phyloP scores from a whole-genome alignment of 2,888 invertebrate species.

The Alviniconcha strummeri region DNA sequence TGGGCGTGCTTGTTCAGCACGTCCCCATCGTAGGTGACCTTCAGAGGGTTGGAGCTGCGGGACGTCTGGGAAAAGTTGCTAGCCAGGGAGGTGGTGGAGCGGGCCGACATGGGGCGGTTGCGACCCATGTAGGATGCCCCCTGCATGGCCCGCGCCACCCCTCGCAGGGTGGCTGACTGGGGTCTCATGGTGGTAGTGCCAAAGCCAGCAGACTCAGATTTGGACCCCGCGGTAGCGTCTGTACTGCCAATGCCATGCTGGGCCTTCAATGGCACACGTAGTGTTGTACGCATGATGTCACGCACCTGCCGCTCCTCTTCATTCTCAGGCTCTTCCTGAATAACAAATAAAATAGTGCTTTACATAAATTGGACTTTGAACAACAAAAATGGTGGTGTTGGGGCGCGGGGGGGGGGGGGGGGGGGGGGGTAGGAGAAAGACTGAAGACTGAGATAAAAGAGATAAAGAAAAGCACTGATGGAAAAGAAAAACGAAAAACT shows the following conservation, averaged over 20 bases:
- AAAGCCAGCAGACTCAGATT: neutral
- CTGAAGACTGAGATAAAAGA: too few species aligned
- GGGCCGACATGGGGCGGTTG: slow-evolving; percentile 35
- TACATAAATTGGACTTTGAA: neutral
- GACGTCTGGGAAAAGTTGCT: slow-evolving; percentile 47
- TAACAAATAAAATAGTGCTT: slow-evolving; percentile 29
- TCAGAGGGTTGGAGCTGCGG: slow-evolving; percentile 38
- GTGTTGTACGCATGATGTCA: slow-evolving; percentile 61
- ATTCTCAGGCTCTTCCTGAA: slow-evolving; percentile 58
- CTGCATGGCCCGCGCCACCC: slow-evolving; percentile 17
- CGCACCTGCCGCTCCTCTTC: slow-evolving; percentile 60
- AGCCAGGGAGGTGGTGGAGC: slow-evolving; percentile 48
- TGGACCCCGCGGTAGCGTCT: slow-evolving; percentile 43
- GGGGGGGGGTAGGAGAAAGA: neutral
- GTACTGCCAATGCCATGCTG: slow-evolving; percentile 36
- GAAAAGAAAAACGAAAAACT: too few species aligned
- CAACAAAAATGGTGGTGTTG: neutral
- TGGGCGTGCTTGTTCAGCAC: slow-evolving; percentile 64
- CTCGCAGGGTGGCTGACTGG: slow-evolving; percentile 29
- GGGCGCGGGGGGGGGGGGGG: neutral
- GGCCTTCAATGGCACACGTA: slow-evolving; percentile 55
- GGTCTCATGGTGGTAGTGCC: slow-evolving; percentile 13
- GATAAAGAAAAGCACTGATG: too few species aligned
- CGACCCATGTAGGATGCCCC: neutral
- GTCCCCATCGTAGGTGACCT: slow-evolving; percentile 62